Percentiles rank a stretch among this genome's conserved stretches.
Conservation (phyloP, 2,888 invertebrate genomes). For the Calameuta pallipes region DNA sequence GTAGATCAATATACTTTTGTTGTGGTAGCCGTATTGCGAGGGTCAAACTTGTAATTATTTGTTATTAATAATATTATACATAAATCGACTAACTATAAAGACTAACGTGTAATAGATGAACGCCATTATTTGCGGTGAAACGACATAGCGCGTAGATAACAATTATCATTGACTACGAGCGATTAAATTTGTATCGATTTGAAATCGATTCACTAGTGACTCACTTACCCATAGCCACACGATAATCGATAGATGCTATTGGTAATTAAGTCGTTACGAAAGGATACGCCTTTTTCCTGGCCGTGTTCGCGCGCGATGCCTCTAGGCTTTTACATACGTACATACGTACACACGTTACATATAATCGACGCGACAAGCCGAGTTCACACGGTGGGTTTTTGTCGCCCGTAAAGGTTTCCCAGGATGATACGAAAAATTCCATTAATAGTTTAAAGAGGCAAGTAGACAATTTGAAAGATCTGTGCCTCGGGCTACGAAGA, state of each 20-base stretch:
- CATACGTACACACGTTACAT: neutral
- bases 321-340: constrained; percentile 1
- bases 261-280: neutral
- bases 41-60: constrained; percentile 3
- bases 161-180: neutral
- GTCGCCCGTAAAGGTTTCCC: no score
- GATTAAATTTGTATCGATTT: neutral
- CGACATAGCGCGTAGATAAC: neutral
- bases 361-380: neutral
- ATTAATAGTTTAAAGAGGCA: no score
- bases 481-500: no score
- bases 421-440: no score
- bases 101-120: neutral
- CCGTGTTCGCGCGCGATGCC: constrained; percentile 3
- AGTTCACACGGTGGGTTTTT: neutral
- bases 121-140: constrained; percentile 1
- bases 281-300: neutral
- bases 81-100: neutral
- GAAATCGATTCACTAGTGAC: no score
- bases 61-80: constrained; percentile 8
- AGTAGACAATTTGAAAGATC: no score
- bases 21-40: neutral
- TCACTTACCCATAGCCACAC: no score
- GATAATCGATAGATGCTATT: no score
- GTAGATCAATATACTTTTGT: no score